Evolutionary conservation across 2,113 vertebrate genomes (phyloP).

Genomic region (Jacana jacana): DNA sequence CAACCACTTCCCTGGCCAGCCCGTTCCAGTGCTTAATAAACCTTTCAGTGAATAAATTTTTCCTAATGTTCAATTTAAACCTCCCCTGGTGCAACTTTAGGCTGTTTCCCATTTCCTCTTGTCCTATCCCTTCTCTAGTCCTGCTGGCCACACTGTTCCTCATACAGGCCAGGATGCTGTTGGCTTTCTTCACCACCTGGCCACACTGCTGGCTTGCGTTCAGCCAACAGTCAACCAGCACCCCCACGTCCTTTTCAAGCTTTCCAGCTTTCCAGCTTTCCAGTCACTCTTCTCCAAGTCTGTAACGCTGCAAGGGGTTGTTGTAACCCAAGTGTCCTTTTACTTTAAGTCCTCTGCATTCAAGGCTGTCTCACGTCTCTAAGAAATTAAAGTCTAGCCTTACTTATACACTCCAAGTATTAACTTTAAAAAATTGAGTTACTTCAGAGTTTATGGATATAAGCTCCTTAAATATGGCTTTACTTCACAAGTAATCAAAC

Average conservation of each 20-base stretch:
- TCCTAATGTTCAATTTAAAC: not conserved
- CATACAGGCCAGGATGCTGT: not conserved
- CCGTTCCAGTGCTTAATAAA: not conserved
- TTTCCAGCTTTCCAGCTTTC: not conserved
- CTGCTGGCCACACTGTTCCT: not conserved
- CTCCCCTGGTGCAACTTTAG: not conserved
- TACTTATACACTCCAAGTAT: not conserved
- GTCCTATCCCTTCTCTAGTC: fast-evolving
- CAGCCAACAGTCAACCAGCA: fast-evolving
- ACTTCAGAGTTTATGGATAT: not conserved
- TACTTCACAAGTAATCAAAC: not conserved
- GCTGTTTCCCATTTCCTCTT: not conserved
- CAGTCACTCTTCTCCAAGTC: not conserved
- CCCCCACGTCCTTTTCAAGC: not conserved
- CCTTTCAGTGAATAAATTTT: not conserved
- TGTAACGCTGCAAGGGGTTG: not conserved
- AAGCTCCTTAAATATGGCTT: not conserved
- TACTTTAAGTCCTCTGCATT: not conserved
- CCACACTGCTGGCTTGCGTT: not conserved
- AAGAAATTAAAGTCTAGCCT: not conserved
- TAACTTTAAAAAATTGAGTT: not conserved
- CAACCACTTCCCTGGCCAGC: not conserved
- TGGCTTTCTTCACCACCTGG: not conserved
- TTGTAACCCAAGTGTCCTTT: not conserved
- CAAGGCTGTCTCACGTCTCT: not conserved